Evolutionary conservation across 2,888 invertebrate genomes (phyloP).

Genomic region (Adelphocoris suturalis): DNA sequence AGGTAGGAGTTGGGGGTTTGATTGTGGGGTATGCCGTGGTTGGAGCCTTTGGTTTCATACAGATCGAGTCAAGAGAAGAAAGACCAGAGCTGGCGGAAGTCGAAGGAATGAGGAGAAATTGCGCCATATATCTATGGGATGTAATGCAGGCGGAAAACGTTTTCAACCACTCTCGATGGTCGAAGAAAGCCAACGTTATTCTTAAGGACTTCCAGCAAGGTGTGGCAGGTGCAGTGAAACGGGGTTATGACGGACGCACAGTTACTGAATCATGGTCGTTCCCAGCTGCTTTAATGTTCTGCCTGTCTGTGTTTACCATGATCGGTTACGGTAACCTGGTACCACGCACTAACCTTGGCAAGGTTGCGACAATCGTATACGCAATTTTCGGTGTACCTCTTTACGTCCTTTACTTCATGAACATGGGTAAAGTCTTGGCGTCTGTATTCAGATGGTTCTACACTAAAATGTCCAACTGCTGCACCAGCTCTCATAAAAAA

Average conservation of each 20-base stretch:
- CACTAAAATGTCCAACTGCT: constrained; percentile 87
- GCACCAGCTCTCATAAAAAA: constrained; percentile 78
- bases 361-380: constrained; percentile 90
- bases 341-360: constrained; percentile 90
- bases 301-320: constrained; percentile 93
- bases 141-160: constrained; percentile 84
- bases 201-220: constrained; percentile 85
- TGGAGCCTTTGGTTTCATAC: constrained; percentile 90
- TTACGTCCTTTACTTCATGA: constrained; percentile 92
- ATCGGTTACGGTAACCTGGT: constrained; percentile 94
- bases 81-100: constrained; percentile 79
- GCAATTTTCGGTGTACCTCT: constrained; percentile 93
- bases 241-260: constrained; percentile 86
- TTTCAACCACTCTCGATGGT: constrained; percentile 85
- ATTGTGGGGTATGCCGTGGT: constrained; percentile 92
- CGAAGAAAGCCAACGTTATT: constrained; percentile 82
- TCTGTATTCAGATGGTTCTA: constrained; percentile 90
- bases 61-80: constrained; percentile 83
- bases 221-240: constrained; percentile 84
- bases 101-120: constrained; percentile 80
- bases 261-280: constrained; percentile 89
- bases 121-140: constrained; percentile 84
- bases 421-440: constrained; percentile 92
- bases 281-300: constrained; percentile 93
- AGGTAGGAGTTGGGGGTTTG: constrained; percentile 92